A percentile compares a stretch with the other conserved stretches of the same genome.
These are phyloP conservation scores for Tenualosa ilisha DNA, from an alignment of 2,797 vertebrate species.

Conservation along the genomic window DNA sequence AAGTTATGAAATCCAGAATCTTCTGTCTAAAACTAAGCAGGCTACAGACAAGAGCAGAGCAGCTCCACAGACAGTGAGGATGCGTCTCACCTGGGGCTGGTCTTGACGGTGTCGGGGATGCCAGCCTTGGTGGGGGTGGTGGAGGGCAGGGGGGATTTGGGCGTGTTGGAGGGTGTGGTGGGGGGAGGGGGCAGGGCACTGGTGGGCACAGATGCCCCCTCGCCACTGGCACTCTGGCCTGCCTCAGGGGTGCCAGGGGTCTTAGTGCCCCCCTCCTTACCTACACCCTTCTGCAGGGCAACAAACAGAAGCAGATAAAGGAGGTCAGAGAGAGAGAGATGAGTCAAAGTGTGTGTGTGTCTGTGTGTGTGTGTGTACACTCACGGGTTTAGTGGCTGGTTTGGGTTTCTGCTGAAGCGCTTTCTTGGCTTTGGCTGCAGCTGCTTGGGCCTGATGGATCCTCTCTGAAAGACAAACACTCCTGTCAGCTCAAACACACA, in stretches of 20 bases:
- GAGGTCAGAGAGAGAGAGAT: background rate
- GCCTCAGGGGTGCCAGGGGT: slow-evolving; percentile 66
- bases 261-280: slow-evolving; percentile 85
- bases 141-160: slow-evolving; percentile 81
- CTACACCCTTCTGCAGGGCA: slow-evolving; percentile 82
- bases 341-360: background rate
- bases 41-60: too few species aligned
- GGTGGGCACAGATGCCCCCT: slow-evolving; percentile 66
- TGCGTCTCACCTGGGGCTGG: slow-evolving; percentile 79
- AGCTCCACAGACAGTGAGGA: background rate
- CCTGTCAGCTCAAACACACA: background rate
- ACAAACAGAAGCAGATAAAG: background rate
- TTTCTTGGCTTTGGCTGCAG: slow-evolving; percentile 96
- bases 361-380: slow-evolving; percentile 48
- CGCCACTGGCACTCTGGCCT: slow-evolving; percentile 74
- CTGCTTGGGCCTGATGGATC: slow-evolving; percentile 97
- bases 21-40: too few species aligned
- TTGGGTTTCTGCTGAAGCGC: slow-evolving; percentile 97
- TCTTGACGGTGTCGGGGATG: slow-evolving; percentile 82
- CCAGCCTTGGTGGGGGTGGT: slow-evolving; percentile 79
- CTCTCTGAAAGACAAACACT: slow-evolving; percentile 77
- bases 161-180: slow-evolving; percentile 79
- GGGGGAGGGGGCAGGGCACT: slow-evolving; percentile 80
- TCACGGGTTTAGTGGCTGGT: slow-evolving; percentile 89
- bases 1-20: too few species aligned